phyloP scores from a whole-genome alignment of 2,888 invertebrate species.

The Campoplex capitator region DNA sequence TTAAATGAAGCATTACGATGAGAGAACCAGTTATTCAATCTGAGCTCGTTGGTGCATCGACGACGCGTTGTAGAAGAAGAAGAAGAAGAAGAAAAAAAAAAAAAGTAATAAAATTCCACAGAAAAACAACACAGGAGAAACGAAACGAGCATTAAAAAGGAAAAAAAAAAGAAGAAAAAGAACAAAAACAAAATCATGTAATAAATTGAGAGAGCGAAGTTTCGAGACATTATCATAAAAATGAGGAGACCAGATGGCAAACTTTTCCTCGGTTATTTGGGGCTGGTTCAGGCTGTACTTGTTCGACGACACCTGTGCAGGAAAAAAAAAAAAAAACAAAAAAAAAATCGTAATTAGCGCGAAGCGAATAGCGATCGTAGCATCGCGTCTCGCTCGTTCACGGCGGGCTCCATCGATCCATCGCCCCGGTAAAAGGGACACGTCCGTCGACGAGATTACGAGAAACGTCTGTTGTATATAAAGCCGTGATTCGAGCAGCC shows the following conservation, averaged over 20 bases:
- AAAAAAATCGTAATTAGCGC: conserved; percentile 63
- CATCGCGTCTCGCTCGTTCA: conserved; percentile 33
- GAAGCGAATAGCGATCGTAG: conserved; percentile 39
- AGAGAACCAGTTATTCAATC: conserved; percentile 68
- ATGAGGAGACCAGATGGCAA: conserved; percentile 62
- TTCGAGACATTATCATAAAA: conserved; percentile 63
- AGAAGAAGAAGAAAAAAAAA: conserved; percentile 3
- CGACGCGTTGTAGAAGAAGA: conserved; percentile 8
- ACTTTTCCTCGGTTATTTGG: conserved; percentile 57
- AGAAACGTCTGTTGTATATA: conserved; percentile 18
- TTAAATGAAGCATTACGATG: conserved; percentile 57
- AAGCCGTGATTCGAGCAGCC: conserved; percentile 63
- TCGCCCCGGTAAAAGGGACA: conserved; percentile 21
- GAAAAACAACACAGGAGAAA: neutral
- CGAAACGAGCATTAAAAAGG: neutral
- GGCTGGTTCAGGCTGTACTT: conserved; percentile 8
- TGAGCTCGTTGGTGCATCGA: conserved; percentile 55
- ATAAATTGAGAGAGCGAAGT: conserved; percentile 35
- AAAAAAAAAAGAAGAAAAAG: no score
- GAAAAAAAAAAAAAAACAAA: neutral
- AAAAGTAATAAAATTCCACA: neutral
- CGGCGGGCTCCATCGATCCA: conserved; percentile 54
- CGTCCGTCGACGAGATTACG: conserved; percentile 19
- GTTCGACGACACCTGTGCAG: conserved; percentile 53
- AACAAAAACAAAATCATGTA: conserved; percentile 12